A percentile compares a stretch with the other conserved stretches of the same genome.
These are phyloP conservation scores for Xanthia togata DNA, from an alignment of 2,888 invertebrate species.

Conservation along the genomic window DNA sequence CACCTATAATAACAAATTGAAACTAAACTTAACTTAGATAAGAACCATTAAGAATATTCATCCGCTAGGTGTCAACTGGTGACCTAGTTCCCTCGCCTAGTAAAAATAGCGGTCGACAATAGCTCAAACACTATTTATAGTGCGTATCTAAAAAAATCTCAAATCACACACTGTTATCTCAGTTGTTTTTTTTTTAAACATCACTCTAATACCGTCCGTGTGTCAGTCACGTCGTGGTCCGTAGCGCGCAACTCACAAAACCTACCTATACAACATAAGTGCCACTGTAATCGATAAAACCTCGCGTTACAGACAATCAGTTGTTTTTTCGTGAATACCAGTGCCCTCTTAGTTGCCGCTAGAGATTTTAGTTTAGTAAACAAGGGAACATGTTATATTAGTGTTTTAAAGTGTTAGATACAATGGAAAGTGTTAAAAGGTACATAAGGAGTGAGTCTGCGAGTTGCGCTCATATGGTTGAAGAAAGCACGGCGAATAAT, in stretches of 20 bases:
- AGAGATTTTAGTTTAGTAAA: slow-evolving; percentile 87
- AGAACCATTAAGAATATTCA: slow-evolving; percentile 69
- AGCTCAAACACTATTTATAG: slow-evolving; percentile 90
- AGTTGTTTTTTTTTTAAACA: slow-evolving; percentile 74
- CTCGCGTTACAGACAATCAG: slow-evolving; percentile 70
- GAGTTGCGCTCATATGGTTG: slow-evolving; percentile 88
- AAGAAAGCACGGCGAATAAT: slow-evolving; percentile 82
- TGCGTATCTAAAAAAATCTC: slow-evolving; percentile 84
- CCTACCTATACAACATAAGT: slow-evolving; percentile 71
- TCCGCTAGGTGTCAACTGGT: slow-evolving; percentile 79
- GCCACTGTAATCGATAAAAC: slow-evolving; percentile 75
- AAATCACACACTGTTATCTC: slow-evolving; percentile 79
- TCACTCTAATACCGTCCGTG: slow-evolving; percentile 62
- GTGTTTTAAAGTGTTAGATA: slow-evolving; percentile 71
- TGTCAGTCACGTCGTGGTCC: slow-evolving; percentile 61
- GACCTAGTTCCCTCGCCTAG: slow-evolving; percentile 87
- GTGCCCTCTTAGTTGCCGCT: slow-evolving; percentile 83
- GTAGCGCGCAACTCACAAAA: slow-evolving; percentile 80
- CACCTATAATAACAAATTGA: slow-evolving; percentile 67
- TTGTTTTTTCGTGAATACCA: slow-evolving; percentile 80
- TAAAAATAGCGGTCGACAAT: slow-evolving; percentile 89
- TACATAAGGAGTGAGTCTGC: slow-evolving; percentile 88
- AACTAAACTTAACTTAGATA: slow-evolving; percentile 70
- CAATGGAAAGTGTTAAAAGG: slow-evolving; percentile 86
- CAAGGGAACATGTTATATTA: slow-evolving; percentile 87